Conservation (phyloP, 2,113 vertebrate species). For the Elaphurus davidianus region DNA sequence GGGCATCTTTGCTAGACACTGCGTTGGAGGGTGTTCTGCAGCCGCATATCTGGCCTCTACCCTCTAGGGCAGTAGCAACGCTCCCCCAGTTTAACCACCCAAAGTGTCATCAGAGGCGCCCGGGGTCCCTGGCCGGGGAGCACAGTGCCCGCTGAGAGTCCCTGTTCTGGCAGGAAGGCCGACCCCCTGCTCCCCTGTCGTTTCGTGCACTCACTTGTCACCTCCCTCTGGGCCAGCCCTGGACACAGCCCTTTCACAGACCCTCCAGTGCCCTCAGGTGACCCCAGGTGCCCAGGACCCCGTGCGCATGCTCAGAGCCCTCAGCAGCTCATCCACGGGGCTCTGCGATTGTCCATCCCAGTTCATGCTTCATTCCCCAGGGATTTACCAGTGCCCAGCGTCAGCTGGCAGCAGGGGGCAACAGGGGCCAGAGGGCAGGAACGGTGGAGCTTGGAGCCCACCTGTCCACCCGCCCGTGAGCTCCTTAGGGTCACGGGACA, state of each 20-base stretch:
- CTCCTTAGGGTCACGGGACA: background rate
- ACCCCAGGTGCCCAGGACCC: background rate
- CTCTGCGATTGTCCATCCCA: background rate
- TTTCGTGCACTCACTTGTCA: background rate
- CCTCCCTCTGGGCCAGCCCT: background rate
- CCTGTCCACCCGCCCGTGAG: background rate
- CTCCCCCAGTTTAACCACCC: background rate
- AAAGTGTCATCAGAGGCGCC: background rate
- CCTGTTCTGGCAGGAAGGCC: rapidly evolving
- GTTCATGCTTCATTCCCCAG: background rate
- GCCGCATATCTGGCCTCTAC: background rate
- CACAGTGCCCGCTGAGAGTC: rapidly evolving
- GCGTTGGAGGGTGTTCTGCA: rapidly evolving
- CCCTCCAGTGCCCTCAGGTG: too few species aligned
- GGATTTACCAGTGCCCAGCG: background rate
- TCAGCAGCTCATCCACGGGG: rapidly evolving
- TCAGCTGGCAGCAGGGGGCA: rapidly evolving
- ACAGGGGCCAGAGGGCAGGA: rapidly evolving
- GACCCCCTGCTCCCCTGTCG: background rate
- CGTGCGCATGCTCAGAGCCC: rapidly evolving
- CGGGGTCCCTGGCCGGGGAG: background rate
- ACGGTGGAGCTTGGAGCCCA: background rate
- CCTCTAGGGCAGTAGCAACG: background rate
- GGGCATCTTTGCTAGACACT: rapidly evolving
- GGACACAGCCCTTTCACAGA: background rate